Conservation (phyloP, 2,797 vertebrate species). For the Nothura maculosa region DNA sequence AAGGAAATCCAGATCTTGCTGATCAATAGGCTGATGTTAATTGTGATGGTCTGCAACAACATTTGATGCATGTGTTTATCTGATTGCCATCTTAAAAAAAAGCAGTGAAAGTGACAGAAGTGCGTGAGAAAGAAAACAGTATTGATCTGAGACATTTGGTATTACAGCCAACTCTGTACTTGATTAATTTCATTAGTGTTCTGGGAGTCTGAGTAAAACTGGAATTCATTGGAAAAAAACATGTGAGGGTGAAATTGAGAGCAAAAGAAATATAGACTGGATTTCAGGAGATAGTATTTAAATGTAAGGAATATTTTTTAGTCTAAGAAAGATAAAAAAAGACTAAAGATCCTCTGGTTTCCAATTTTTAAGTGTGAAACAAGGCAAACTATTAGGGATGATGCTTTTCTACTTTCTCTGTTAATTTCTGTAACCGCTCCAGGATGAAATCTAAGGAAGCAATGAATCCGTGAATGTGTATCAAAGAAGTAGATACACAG, state of each 20-base stretch:
- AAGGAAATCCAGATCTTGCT: neutral
- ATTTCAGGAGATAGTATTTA: neutral
- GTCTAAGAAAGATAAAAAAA: neutral
- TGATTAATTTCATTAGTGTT: conserved; percentile 5
- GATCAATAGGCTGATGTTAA: neutral
- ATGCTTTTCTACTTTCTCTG: neutral
- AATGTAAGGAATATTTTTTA: neutral
- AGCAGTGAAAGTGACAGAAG: neutral
- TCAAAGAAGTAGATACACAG: accelerated
- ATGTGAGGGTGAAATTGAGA: conserved; percentile 2
- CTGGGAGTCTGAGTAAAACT: neutral
- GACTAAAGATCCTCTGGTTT: neutral
- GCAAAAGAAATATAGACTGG: conserved; percentile 1
- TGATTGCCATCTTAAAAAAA: neutral
- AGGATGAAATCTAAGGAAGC: neutral
- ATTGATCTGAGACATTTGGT: conserved; percentile 38
- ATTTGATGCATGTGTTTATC: neutral
- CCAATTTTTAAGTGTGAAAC: neutral
- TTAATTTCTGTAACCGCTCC: neutral
- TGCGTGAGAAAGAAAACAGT: conserved; percentile 53
- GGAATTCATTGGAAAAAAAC: neutral
- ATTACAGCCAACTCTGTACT: conserved; percentile 11
- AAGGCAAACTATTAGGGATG: neutral
- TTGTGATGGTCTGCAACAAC: neutral
- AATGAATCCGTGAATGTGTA: accelerated